Evolutionary conservation across 1,140 invertebrate genomes (phyloP), one percentile per base, ranked within the genome.

Genomic region (Teleogryllus occipitalis): DNA sequence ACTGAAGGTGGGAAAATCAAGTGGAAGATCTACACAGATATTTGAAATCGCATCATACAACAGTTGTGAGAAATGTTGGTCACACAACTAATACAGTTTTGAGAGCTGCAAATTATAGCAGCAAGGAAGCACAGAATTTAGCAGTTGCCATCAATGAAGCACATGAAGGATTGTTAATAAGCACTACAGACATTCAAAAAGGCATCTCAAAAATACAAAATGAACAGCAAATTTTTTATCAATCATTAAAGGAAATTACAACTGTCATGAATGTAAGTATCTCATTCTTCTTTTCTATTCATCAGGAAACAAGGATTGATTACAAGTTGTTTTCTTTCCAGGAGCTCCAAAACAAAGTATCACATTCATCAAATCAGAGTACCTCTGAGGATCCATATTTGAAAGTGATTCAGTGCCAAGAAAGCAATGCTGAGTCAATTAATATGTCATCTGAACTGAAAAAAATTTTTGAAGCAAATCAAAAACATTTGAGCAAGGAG

Each of bases 1-100:
- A 39, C 27, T 39, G 27, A 39, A 39, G 27, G 27, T 39, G 27
- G 27, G 27, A 39, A 39, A 65, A 81, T 77, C 14, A 78, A 47
- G 15, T 78, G 47, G 48, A 73, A 81, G 86, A 84, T 76, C 86
- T 88, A 75, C 85, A 88, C 82, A 83, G 82, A 75, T 74, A 81
- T 27, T 22, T 85, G 0, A 84, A 85, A 80, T 21, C 83, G 83
- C 83, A 83, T 78, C 81, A 83, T 54, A 75, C 77, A 39, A 82
- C 82, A 75, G 76, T 83, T 21, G 78, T 81, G 12, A 80, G 82
- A 81, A 82, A 76, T 14, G 77, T 83, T 7, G 79, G 78, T 10
- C 80, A 82, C 74, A 79, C 80, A 14, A 83, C 82, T 8, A 83
- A 82, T 21, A 81, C 80, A 75, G 79, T 82, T 0, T 73, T 81